These are phyloP conservation scores for Centropus unirufus DNA, from an alignment of 2,113 vertebrate genomes.

Conservation along the genomic window DNA sequence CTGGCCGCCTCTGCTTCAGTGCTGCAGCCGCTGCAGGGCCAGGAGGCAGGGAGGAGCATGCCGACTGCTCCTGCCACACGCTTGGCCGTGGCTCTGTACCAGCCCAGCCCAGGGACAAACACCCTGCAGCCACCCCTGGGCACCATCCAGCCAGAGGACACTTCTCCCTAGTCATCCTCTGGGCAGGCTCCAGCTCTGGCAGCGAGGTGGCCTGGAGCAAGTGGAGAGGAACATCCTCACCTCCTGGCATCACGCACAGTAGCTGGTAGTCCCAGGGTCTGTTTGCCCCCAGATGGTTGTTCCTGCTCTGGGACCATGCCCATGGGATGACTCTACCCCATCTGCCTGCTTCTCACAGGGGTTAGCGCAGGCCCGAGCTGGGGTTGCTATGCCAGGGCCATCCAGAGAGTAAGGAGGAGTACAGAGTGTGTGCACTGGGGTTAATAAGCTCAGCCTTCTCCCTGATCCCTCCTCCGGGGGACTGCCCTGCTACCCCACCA, in stretches of 20 bases:
- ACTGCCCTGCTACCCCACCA: rapidly evolving
- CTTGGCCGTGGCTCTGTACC: rapidly evolving
- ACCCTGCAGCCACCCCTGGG: background rate
- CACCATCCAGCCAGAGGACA: background rate
- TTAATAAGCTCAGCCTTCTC: background rate
- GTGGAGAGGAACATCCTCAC: background rate
- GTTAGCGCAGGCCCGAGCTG: background rate
- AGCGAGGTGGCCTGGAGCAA: background rate
- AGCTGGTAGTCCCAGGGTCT: background rate
- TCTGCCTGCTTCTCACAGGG: background rate
- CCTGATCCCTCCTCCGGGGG: background rate
- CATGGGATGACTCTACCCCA: rapidly evolving
- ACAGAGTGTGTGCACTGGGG: rapidly evolving
- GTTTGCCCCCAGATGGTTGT: background rate
- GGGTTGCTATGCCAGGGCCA: background rate
- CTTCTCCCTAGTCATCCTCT: background rate
- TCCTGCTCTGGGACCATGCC: background rate
- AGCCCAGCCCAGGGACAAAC: background rate
- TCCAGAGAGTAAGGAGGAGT: background rate
- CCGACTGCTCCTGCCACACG: background rate
- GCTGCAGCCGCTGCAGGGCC: background rate
- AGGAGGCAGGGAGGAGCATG: background rate
- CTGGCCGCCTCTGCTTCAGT: background rate
- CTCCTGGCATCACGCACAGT: background rate
- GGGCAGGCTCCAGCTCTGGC: background rate